Evolutionary conservation across 53 echinoderm and acorn worm genomes (phyloP), one percentile per base, ranked within the genome.

Genomic region (Paelopatides confundens): DNA sequence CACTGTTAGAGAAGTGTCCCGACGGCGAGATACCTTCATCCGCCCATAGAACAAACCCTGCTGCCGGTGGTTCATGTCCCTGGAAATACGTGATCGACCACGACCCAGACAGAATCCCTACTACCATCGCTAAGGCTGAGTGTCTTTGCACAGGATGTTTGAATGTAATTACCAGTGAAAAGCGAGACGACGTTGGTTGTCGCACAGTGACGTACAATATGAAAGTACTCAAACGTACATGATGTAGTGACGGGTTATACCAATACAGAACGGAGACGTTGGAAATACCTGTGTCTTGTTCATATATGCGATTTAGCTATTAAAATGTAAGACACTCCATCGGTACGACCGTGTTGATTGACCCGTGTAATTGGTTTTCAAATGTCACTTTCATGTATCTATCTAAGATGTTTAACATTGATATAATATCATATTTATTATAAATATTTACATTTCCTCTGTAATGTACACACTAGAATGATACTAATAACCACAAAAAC

Each of bases 31-130:
- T 10, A 49, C 77, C 50, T 21, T 34, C 31, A 3, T 14, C 27
- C 6, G 3, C n/a, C 21, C 4, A 8, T 15, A 26, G 4, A 24
- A 10, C 18, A 1, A 84, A 24, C 36, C 40, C 84, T 18, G 70
- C 78, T 71, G 38, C 6, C 7, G 43, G 43, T 43, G 43, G 43
- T 43, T 4, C 54, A 26, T 92, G 92, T 26, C 92, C 92, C 18
- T 92, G 87, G 82, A 38, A 74, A 30, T 92, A 92, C 48, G 68
- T 48, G 38, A 48, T 71, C 5, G 76, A 70, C 78, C 76, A 88
- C 47, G 92, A 92, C 62, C 40, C 88, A 49, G 77, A 92, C 12
- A 85, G 92, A 11, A 88, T 92, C 39, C 92, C 92, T 18, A 28
- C 85, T 3, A 85, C 77, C 23, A 64, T 88, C 46, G 71, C 76